Base-by-base conservation (phyloP, 2,888 invertebrate species). In the Poecilobothrus nobilitatus region DNA sequence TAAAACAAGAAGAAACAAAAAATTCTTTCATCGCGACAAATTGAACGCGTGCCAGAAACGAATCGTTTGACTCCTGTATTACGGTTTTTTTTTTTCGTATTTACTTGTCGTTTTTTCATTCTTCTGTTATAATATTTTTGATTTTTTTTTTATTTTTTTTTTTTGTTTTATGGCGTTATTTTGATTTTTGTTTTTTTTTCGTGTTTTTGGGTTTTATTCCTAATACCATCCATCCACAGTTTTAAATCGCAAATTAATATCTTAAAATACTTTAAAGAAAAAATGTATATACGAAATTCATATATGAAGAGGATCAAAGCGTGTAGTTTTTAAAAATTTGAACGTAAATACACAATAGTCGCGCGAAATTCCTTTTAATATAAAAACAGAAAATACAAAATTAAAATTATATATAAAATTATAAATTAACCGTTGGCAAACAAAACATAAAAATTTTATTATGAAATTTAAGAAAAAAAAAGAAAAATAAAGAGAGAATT, bases 21-120 rank as follows among this genome's bases (percentile, higher is more conserved):
- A 9, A 53, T 18, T 53, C 53, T n/a, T 53, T 53, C 53, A 53
- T 53, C 53, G 53, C 53, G 53, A 53, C 53, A 53, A 53, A 53
- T 53, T 53, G 53, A 53, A 53, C 53, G 53, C 53, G 53, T 53
- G 53, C 53, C 53, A 53, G 53, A 53, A 53, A 53, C 53, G 53
- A 53, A 6, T 53, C 53, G 53, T 53, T 53, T 53, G 53, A 53
- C 53, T 53, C 27, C 27, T 53, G 18, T 53, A 18, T 53, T 53
- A 12, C 53, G 53, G 15, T 9, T 53, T 53, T 53, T 53, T n/a
- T 53, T 53, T 12, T 18, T 53, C 6, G 12, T 53, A 2, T n/a
- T 1, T 4, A 3, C 18, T 4, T 53, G 53, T 53, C 27, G 27
- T 27, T 27, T 27, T 2, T 27, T 27, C 27, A 27, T 27, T 27